Percentiles rank a stretch among this genome's conserved stretches.
Evolutionary conservation across 2,888 invertebrate species (phyloP).

Genomic region (Nomada ruficornis): DNA sequence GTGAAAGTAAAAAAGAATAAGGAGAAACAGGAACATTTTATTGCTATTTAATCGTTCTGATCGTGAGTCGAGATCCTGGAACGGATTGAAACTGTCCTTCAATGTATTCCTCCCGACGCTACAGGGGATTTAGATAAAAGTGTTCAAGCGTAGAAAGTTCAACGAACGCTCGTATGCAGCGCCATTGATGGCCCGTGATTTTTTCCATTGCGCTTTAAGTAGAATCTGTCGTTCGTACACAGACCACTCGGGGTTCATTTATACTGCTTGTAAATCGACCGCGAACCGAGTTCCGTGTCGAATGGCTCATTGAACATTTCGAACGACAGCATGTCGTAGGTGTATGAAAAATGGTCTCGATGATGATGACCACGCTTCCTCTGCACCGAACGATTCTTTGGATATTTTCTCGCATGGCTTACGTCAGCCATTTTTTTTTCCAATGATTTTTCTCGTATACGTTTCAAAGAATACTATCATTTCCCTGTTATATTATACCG

Average conservation of each 20-base stretch:
- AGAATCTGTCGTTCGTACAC: background rate
- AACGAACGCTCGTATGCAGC: no score
- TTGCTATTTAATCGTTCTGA: background rate
- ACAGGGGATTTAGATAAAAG: background rate
- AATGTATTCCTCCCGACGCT: background rate
- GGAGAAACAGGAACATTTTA: background rate
- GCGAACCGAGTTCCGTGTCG: conserved; percentile 34
- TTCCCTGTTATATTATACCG: conserved; percentile 58
- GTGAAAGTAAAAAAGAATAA: background rate
- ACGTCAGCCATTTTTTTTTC: conserved; percentile 49
- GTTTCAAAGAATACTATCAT: conserved; percentile 34
- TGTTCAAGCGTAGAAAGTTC: no score
- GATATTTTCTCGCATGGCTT: conserved; percentile 47
- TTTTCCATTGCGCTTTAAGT: background rate
- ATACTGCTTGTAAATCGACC: conserved; percentile 1
- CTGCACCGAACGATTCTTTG: conserved; percentile 48
- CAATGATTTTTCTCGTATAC: conserved; percentile 38
- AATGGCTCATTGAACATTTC: background rate
- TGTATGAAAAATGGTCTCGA: conserved; percentile 62
- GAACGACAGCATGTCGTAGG: conserved; percentile 44
- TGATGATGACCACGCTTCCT: conserved; percentile 57
- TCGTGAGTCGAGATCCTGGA: background rate
- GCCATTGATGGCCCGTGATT: background rate
- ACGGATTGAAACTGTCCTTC: background rate
- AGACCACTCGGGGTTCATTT: background rate